A percentile compares a stretch with the other conserved stretches of the same genome.
phyloP scores from a whole-genome alignment of 1,140 invertebrate genomes.

The Paraescarpia echinospica region DNA sequence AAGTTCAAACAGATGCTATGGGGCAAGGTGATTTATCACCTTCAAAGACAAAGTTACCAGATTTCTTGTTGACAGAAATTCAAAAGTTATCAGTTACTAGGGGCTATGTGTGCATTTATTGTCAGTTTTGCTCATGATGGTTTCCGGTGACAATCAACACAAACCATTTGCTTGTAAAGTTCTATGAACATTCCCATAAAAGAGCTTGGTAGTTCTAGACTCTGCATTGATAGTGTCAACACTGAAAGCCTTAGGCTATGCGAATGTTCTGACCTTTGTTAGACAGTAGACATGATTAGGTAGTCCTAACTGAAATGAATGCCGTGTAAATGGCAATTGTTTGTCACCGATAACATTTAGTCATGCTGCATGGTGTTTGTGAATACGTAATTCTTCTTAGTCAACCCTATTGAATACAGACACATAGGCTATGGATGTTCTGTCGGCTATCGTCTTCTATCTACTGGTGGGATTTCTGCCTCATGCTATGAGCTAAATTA shows the following conservation, averaged over 20 bases:
- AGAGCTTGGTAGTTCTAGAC: not conserved
- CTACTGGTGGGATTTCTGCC: not conserved
- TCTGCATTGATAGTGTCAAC: not conserved
- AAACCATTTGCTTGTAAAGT: not conserved
- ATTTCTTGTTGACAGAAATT: too few species aligned
- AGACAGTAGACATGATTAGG: not conserved
- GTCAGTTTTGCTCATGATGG: not conserved
- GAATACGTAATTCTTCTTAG: not conserved
- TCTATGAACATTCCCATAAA: not conserved
- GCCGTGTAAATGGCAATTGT: not conserved
- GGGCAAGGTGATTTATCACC: too few species aligned
- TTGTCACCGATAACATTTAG: not conserved
- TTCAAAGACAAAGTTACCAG: too few species aligned
- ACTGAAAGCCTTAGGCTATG: not conserved
- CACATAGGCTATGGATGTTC: not conserved
- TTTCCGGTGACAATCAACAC: not conserved
- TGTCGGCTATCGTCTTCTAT: not conserved
- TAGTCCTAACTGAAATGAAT: not conserved
- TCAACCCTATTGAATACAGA: not conserved
- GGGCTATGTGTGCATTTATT: not conserved
- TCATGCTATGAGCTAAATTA: not conserved
- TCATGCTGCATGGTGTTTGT: not conserved
- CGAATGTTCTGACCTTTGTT: not conserved
- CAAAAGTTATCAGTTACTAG: not conserved
- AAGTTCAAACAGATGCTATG: not conserved